Base-by-base conservation (phyloP, 2,888 invertebrate species). In the Steromphala cineraria region DNA sequence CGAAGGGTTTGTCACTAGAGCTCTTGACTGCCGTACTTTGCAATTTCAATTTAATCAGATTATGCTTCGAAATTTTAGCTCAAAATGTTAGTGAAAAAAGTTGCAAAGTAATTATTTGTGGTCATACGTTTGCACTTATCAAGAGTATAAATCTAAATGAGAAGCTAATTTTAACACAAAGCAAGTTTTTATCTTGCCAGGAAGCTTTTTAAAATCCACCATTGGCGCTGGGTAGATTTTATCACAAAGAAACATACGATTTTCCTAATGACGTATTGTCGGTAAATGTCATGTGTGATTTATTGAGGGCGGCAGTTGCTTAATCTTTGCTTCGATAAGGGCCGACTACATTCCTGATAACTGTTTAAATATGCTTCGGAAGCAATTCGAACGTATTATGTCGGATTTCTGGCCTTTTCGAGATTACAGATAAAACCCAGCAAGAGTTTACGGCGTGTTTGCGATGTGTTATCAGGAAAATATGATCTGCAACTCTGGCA, bases 191-290 rank as follows among this genome's bases (percentile, higher is more conserved):
- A 36, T 19, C 36, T 17, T 36, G 3, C 31, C 19, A 31, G 28
- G 1, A 71, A 24, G 36, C 36, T 36, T 71, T 71, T 71, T 40
- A 71, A 71, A 71, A 71, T 40, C 19, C 71, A 19, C 71, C 71
- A 71, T 36, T 71, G 28, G 71, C 71, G 40, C 40, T 19, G 31
- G 13, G 19, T 15, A 19, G 71, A 71, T 71, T 19, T 40, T 71
- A 71, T 71, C 71, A 71, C 71, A 71, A 71, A 71, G 71, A 71
- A 31, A 71, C 28, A 71, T 71, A 71, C 71, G 10, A 40, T 31
- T 71, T 71, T 36, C 40, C 71, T 71, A 71, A 71, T 36, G 71
- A 71, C 71, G 36, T 71, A 71, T 71, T 71, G 71, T 71, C 71
- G 36, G 31, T 36, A 19, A 15, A 28, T 71, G 71, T 40, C 71